phyloP scores from a whole-genome alignment of 2,113 vertebrate species.

The Rhabdomys dilectus region DNA sequence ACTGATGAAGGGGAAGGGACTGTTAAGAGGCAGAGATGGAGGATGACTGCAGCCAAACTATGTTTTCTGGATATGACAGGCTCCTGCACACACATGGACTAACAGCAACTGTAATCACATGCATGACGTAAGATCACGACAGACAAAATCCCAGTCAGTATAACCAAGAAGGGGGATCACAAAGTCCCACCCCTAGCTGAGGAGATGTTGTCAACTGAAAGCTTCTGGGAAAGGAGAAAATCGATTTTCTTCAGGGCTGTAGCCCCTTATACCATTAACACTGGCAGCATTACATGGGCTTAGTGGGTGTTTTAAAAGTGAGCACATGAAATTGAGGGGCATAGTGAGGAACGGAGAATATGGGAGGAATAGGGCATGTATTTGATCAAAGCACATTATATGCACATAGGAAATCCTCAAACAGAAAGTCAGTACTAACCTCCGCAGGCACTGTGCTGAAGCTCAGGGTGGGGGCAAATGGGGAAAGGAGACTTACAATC shows the following conservation, averaged over 20 bases:
- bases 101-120: not conserved
- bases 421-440: not conserved
- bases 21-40: not conserved
- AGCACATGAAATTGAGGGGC: not conserved
- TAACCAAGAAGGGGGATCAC: not conserved
- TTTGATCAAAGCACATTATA: not conserved
- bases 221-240: not conserved
- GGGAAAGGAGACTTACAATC: accelerated
- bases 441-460: not conserved
- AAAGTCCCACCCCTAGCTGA: not conserved
- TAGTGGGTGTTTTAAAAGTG: not conserved
- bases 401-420: not conserved
- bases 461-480: not conserved
- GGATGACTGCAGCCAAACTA: not conserved
- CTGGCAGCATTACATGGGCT: not conserved
- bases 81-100: not conserved
- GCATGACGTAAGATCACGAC: not conserved
- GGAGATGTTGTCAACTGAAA: not conserved
- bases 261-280: not conserved
- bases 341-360: not conserved
- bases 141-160: not conserved
- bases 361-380: not conserved
- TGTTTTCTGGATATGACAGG: not conserved
- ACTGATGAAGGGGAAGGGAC: not conserved
- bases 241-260: not conserved